phyloP scores from a whole-genome alignment of 2,797 vertebrate genomes.

The Passerculus sandwichensis region DNA sequence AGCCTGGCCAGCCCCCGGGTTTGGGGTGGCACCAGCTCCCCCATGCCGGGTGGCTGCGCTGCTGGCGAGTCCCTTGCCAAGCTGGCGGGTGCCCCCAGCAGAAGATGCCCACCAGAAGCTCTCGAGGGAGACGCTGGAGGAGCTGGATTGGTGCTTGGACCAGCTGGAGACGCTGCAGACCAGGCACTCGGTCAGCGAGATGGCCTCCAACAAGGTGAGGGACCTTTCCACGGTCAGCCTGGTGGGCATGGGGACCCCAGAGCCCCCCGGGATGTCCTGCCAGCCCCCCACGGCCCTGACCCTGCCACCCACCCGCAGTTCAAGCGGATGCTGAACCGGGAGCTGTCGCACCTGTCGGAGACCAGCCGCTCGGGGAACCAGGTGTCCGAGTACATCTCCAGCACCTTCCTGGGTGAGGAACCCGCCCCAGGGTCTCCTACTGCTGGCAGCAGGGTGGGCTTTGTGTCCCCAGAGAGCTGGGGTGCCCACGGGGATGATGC shows the following conservation, averaged over 20 bases:
- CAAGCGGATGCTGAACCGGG: slow-evolving; percentile 93
- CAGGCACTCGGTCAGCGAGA: slow-evolving; percentile 90
- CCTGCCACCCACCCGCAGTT: slow-evolving; percentile 78
- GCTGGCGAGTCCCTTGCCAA: neutral
- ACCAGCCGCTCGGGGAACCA: slow-evolving; percentile 95
- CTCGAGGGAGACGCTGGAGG: slow-evolving; percentile 88
- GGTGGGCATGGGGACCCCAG: fast-evolving
- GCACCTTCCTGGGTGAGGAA: slow-evolving; percentile 89
- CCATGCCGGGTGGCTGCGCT: fast-evolving
- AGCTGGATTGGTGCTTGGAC: slow-evolving; percentile 96
- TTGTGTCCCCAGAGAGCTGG: neutral
- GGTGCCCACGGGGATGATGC: fast-evolving
- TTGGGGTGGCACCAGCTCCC: fast-evolving
- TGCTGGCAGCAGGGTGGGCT: neutral
- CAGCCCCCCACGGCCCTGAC: fast-evolving
- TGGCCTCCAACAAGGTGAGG: slow-evolving; percentile 95
- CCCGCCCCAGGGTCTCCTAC: neutral
- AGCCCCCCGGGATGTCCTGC: neutral
- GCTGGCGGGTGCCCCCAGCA: slow-evolving; percentile 49
- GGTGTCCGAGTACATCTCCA: slow-evolving; percentile 93
- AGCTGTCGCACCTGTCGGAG: slow-evolving; percentile 91
- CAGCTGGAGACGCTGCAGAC: slow-evolving; percentile 95
- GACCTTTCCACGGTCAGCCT: fast-evolving
- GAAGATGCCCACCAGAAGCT: slow-evolving; percentile 89
- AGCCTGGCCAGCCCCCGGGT: fast-evolving